phyloP scores from a whole-genome alignment of 2,113 vertebrate genomes.

The Coryphaenoides rupestris region DNA sequence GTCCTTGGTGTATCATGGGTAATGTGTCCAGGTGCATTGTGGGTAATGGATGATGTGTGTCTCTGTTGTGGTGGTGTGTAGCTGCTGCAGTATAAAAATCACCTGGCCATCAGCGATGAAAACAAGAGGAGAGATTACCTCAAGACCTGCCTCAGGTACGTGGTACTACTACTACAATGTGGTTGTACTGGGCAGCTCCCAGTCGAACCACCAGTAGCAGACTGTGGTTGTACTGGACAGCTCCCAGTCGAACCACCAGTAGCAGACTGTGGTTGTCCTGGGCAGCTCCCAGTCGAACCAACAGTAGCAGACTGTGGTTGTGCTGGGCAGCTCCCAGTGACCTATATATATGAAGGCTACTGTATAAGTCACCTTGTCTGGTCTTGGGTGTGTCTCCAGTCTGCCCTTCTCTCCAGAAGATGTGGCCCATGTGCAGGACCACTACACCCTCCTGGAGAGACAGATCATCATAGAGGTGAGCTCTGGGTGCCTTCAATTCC shows the following conservation, averaged over 20 bases:
- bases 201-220: no score
- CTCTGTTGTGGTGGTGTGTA: conserved; percentile 58
- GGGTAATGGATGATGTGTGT: conserved; percentile 13
- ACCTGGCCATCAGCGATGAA: conserved; percentile 84
- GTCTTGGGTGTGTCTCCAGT: conserved; percentile 59
- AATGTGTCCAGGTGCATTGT: background rate
- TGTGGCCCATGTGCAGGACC: conserved; percentile 83
- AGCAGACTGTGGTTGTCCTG: no score
- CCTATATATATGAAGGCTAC: no score
- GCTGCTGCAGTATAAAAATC: conserved; percentile 90
- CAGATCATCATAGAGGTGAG: conserved; percentile 95
- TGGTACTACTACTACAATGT: background rate
- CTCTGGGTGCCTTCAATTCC: no score
- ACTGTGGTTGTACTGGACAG: no score
- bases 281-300: no score
- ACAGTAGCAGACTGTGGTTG: no score
- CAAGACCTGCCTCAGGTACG: conserved; percentile 85
- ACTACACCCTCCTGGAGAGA: conserved; percentile 89
- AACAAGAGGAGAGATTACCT: conserved; percentile 87
- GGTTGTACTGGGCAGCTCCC: no score
- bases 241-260: no score
- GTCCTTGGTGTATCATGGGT: background rate
- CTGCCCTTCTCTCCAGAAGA: conserved; percentile 89
- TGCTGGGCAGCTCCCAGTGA: no score
- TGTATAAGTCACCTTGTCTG: background rate